A percentile compares a stretch with the other conserved stretches of the same genome.
Conservation (phyloP, 2,888 invertebrate species). For the Drosophila mimetica region DNA sequence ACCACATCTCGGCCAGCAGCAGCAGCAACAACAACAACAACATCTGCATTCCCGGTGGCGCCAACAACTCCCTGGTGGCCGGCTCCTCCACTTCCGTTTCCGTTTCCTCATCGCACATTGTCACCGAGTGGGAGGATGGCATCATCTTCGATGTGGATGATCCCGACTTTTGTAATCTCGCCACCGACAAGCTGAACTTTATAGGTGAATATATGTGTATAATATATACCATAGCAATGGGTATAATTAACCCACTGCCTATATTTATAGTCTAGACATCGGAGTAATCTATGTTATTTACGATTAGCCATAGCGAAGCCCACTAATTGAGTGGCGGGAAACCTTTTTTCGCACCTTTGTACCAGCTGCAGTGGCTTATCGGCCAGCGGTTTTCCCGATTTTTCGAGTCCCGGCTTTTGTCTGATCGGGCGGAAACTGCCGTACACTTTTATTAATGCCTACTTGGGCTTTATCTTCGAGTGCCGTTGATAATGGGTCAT, state of each 20-base stretch:
- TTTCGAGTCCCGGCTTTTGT: slow-evolving; percentile 22
- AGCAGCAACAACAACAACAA: slow-evolving; percentile 45
- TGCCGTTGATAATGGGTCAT: slow-evolving; percentile 35
- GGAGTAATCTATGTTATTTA: slow-evolving; percentile 38
- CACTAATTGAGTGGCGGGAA: slow-evolving; percentile 12
- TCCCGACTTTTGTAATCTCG: slow-evolving; percentile 82
- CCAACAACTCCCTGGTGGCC: slow-evolving; percentile 12
- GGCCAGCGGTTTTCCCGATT: slow-evolving; percentile 29
- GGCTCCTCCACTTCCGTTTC: slow-evolving; percentile 28
- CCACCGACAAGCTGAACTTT: slow-evolving; percentile 67
- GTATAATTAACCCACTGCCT: slow-evolving; percentile 27
- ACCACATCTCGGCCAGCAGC: slow-evolving; percentile 48
- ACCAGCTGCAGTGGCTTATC: slow-evolving; percentile 31
- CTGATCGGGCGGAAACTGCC: slow-evolving; percentile 64
- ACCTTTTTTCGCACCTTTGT: slow-evolving; percentile 30
- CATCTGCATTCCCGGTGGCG: slow-evolving; percentile 30
- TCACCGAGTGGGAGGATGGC: slow-evolving; percentile 84
- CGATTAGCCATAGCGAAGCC: slow-evolving; percentile 14
- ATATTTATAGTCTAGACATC: slow-evolving; percentile 43
- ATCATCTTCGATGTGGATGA: slow-evolving; percentile 84
- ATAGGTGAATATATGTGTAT: slow-evolving; percentile 71
- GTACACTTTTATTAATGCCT: slow-evolving; percentile 67
- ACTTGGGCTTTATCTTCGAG: slow-evolving; percentile 60
- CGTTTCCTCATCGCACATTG: slow-evolving; percentile 63
- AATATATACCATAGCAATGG: slow-evolving; percentile 6